These are phyloP conservation scores for Sebastiscus albofasciatus DNA, from an alignment of 2,797 vertebrate genomes.

Conservation along the genomic window DNA sequence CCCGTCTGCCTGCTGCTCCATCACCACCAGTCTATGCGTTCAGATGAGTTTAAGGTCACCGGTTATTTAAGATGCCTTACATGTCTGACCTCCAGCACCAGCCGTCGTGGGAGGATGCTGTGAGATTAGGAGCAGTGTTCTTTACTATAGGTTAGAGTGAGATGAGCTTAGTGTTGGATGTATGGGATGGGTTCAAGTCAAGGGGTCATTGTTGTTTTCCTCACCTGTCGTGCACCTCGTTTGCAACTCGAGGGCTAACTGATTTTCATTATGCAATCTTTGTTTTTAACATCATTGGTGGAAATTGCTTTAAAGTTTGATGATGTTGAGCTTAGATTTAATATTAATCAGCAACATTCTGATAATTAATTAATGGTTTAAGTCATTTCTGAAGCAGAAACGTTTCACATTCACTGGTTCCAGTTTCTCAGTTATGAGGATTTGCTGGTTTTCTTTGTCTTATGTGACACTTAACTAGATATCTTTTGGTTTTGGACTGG, in stretches of 20 bases:
- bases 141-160: conserved; percentile 58
- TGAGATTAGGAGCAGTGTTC: conserved; percentile 67
- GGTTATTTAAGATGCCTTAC: conserved; percentile 75
- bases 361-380: not conserved
- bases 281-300: not conserved
- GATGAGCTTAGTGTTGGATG: conserved; percentile 18
- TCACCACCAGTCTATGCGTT: conserved; percentile 26
- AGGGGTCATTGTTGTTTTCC: not conserved
- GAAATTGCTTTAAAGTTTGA: not conserved
- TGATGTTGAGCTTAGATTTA: not conserved
- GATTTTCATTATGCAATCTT: not conserved
- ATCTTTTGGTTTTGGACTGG: not conserved
- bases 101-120: conserved; percentile 59
- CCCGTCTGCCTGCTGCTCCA: conserved; percentile 16
- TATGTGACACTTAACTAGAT: not conserved
- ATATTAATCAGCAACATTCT: not conserved
- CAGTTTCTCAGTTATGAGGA: not conserved
- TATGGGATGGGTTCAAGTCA: not conserved
- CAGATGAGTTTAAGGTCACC: conserved; percentile 67
- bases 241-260: not conserved
- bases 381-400: not conserved
- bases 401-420: not conserved
- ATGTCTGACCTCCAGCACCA: conserved; percentile 70
- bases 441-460: not conserved
- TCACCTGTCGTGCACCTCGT: not conserved